Conservation (phyloP, 1,140 invertebrate species). For the Oncopodura yosiiana region DNA sequence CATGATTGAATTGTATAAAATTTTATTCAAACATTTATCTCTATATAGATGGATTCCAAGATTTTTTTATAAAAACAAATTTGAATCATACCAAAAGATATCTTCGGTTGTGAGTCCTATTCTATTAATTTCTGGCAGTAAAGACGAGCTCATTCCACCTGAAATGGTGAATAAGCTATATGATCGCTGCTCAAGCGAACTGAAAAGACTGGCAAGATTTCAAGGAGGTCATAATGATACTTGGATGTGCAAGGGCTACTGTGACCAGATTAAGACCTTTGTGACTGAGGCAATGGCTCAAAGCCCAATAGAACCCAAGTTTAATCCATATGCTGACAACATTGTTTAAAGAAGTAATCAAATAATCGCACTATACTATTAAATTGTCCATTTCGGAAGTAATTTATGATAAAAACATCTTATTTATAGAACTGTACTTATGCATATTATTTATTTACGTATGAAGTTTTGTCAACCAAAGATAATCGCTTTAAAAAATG, state of each 20-base stretch:
- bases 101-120: slow-evolving; percentile 44
- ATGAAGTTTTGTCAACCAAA: background rate
- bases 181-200: slow-evolving; percentile 47
- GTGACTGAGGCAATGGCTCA: slow-evolving; percentile 14
- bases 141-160: slow-evolving; percentile 73
- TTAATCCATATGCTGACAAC: slow-evolving; percentile 24
- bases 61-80: slow-evolving; percentile 34
- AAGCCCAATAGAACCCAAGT: background rate
- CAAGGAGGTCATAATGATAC: slow-evolving; percentile 81
- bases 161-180: slow-evolving; percentile 74
- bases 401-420: background rate
- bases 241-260: slow-evolving; percentile 50
- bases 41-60: slow-evolving; percentile 27
- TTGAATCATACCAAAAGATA: slow-evolving; percentile 28
- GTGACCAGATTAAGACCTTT: slow-evolving; percentile 12
- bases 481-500: no score
- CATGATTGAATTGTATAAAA: no score
- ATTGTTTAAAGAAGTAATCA: slow-evolving; percentile 29
- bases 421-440: background rate
- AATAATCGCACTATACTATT: no score
- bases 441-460: background rate
- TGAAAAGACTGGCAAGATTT: slow-evolving; percentile 62
- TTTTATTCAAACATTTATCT: no score
- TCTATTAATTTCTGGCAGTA: slow-evolving; percentile 68
- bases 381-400: no score